Percentiles rank a stretch among this genome's conserved stretches.
Evolutionary conservation across 2,113 vertebrate species (phyloP).

Genomic region (Phaethornis superciliosus): DNA sequence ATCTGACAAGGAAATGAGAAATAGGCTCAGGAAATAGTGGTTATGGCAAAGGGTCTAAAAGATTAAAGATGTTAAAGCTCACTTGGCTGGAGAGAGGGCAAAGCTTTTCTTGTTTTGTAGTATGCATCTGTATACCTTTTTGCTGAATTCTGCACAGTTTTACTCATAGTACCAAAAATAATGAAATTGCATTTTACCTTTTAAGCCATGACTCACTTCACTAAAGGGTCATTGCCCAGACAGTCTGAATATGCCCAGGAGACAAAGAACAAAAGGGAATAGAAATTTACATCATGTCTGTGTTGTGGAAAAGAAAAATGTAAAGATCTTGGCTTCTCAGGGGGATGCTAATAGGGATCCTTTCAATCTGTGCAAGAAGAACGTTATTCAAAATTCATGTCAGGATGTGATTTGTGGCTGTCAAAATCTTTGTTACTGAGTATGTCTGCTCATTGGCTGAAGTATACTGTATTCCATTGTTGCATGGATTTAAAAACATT

Average conservation of each 20-base stretch:
- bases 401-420: background rate
- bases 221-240: conserved; percentile 47
- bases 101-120: background rate
- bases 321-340: background rate
- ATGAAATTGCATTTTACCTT: conserved; percentile 37
- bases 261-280: conserved; percentile 10
- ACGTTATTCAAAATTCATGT: background rate
- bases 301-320: background rate
- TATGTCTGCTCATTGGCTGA: background rate
- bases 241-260: conserved; percentile 31
- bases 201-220: conserved; percentile 47
- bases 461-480: background rate
- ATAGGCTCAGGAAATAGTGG: background rate
- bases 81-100: background rate
- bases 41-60: background rate
- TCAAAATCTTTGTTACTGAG: background rate
- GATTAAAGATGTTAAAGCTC: background rate
- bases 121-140: background rate
- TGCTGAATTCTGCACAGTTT: background rate
- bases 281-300: conserved; percentile 32
- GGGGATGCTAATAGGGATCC: background rate
- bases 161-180: conserved; percentile 33
- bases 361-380: background rate
- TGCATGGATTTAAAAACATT: background rate
- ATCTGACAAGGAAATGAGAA: background rate